A percentile compares a stretch with the other conserved stretches of the same genome.
These are phyloP conservation scores for Halcyon leucocephala DNA, from an alignment of 2,797 vertebrate genomes.

Conservation along the genomic window DNA sequence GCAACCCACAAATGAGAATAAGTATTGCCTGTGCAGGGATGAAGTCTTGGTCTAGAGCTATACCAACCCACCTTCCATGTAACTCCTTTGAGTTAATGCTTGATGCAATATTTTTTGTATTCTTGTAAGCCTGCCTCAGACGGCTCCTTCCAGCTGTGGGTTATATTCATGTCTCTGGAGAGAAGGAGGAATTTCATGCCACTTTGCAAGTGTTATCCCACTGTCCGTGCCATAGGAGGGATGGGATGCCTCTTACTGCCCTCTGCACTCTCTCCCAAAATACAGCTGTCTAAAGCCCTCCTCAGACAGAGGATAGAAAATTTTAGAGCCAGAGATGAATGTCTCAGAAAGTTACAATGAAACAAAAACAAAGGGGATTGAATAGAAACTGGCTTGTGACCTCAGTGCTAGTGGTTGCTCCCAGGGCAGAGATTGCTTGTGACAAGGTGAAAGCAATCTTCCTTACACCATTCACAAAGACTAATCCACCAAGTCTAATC, in stretches of 20 bases:
- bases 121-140: background rate
- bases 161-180: background rate
- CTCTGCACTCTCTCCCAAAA: background rate
- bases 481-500: background rate
- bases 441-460: background rate
- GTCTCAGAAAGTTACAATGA: background rate
- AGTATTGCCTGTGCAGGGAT: background rate
- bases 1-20: background rate
- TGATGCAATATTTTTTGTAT: fast-evolving
- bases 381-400: slow-evolving; percentile 11
- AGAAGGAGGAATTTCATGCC: background rate
- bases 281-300: background rate
- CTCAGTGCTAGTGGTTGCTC: background rate
- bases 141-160: background rate
- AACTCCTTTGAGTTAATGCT: background rate
- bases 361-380: background rate
- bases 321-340: background rate
- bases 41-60: background rate
- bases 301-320: background rate
- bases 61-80: background rate
- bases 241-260: background rate
- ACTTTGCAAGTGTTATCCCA: background rate
- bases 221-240: background rate
- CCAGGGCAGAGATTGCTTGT: background rate
- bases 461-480: background rate